phyloP scores from a whole-genome alignment of 2,797 vertebrate genomes.

The Emys orbicularis region DNA sequence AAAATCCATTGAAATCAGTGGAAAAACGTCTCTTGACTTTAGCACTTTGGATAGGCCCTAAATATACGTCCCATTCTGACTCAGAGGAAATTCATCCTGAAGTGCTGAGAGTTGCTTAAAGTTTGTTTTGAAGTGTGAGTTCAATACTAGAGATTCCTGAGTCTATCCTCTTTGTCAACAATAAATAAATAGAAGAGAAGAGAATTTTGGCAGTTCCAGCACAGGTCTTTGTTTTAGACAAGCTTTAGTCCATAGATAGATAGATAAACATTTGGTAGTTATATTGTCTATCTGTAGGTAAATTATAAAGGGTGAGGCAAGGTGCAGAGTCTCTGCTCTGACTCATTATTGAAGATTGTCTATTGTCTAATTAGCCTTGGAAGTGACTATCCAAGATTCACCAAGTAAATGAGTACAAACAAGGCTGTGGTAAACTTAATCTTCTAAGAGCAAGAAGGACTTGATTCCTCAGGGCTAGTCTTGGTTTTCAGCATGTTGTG shows the following conservation, averaged over 20 bases:
- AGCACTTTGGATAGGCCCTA: neutral
- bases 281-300: neutral
- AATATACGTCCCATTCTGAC: neutral
- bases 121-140: neutral
- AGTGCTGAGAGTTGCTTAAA: neutral
- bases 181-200: neutral
- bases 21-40: neutral
- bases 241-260: neutral
- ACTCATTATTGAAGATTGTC: neutral
- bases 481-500: neutral
- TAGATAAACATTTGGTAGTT: neutral
- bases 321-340: neutral
- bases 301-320: neutral
- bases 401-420: neutral
- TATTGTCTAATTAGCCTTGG: neutral
- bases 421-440: neutral
- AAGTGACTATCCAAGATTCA: neutral
- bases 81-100: neutral
- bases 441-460: neutral
- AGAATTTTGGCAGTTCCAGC: neutral
- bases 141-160: neutral
- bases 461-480: neutral
- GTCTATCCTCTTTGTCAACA: neutral
- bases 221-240: neutral
- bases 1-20: neutral